Percentiles rank a stretch among this genome's conserved stretches.
phyloP scores from a whole-genome alignment of 2,888 invertebrate species.

The Crioceris asparagi region DNA sequence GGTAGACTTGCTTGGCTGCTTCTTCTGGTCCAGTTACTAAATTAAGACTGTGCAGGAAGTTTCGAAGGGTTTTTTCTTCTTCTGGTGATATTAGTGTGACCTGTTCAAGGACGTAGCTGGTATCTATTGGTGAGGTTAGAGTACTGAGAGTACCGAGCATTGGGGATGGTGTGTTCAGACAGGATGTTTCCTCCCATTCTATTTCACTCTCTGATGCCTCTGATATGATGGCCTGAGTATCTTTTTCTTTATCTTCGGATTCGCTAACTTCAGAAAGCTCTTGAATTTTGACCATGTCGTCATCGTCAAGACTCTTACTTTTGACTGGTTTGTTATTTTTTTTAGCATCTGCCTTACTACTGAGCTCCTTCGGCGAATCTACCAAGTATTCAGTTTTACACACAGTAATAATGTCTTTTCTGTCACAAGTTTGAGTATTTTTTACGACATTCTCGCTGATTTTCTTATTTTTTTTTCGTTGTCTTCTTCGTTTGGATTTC shows the following conservation, averaged over 20 bases:
- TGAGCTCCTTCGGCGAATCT: constrained; percentile 31
- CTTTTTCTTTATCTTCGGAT: constrained; percentile 26
- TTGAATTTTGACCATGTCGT: constrained; percentile 34
- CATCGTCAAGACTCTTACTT: constrained; percentile 35
- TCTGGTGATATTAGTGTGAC: constrained; percentile 41
- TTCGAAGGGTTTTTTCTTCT: constrained; percentile 45
- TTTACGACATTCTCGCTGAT: constrained; percentile 8
- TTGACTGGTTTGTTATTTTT: constrained; percentile 22
- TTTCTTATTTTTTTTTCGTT: constrained; percentile 18
- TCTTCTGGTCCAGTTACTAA: constrained; percentile 43
- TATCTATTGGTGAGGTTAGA: constrained; percentile 38
- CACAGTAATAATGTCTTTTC: constrained; percentile 4
- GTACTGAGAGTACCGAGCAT: constrained; percentile 34
- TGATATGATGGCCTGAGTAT: constrained; percentile 43
- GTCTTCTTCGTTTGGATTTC: constrained; percentile 20
- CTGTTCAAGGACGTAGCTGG: constrained; percentile 20
- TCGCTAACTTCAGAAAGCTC: constrained; percentile 32
- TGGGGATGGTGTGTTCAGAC: constrained; percentile 34
- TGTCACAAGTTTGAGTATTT: constrained; percentile 3
- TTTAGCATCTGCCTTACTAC: constrained; percentile 9
- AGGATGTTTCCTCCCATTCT: constrained; percentile 47
- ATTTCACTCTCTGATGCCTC: constrained; percentile 52
- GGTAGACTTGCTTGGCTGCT: constrained; percentile 20
- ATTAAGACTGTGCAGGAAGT: constrained; percentile 47
- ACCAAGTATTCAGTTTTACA: constrained; percentile 30